phyloP scores from a whole-genome alignment of 2,113 vertebrate genomes.

The Neodontobutis hainanensis region DNA sequence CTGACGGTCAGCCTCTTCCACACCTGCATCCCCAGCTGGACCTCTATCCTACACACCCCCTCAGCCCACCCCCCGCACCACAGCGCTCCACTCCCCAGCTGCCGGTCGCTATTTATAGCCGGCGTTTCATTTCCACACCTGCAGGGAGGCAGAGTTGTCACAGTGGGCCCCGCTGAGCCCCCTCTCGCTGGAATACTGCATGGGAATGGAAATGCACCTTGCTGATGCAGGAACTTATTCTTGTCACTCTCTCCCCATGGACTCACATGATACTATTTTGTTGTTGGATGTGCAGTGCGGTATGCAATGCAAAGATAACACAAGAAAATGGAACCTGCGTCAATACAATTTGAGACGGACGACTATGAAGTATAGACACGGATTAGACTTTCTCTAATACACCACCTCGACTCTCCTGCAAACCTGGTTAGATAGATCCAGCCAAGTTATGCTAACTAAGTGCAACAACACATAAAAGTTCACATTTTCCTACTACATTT shows the following conservation, averaged over 20 bases:
- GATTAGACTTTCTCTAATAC: conserved; percentile 51
- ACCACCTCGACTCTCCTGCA: conserved; percentile 15
- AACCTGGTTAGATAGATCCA: conserved; percentile 38
- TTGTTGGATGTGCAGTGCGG: conserved; percentile 50
- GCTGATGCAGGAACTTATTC: conserved; percentile 78
- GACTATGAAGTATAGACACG: conserved; percentile 40
- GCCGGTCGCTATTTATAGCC: conserved; percentile 88
- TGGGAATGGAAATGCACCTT: conserved; percentile 79
- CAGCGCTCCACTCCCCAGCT: conserved; percentile 83
- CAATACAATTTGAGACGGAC: conserved; percentile 43
- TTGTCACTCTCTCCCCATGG: conserved; percentile 68
- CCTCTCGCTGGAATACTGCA: conserved; percentile 72
- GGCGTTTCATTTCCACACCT: conserved; percentile 91
- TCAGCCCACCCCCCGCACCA: conserved; percentile 24
- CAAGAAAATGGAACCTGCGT: conserved; percentile 40
- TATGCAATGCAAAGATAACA: conserved; percentile 59
- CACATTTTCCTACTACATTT: conserved; percentile 52
- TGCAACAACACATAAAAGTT: conserved; percentile 54
- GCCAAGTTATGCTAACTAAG: conserved; percentile 28
- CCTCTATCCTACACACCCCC: conserved; percentile 26
- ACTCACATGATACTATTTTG: conserved; percentile 54
- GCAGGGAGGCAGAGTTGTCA: conserved; percentile 78
- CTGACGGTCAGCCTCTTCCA: conserved; percentile 71
- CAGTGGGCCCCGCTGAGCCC: conserved; percentile 71
- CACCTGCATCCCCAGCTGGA: conserved; percentile 82